Evolutionary conservation across 2,113 vertebrate species (phyloP), one percentile per base, ranked within the genome.

Genomic region (Eurystomus gularis): DNA sequence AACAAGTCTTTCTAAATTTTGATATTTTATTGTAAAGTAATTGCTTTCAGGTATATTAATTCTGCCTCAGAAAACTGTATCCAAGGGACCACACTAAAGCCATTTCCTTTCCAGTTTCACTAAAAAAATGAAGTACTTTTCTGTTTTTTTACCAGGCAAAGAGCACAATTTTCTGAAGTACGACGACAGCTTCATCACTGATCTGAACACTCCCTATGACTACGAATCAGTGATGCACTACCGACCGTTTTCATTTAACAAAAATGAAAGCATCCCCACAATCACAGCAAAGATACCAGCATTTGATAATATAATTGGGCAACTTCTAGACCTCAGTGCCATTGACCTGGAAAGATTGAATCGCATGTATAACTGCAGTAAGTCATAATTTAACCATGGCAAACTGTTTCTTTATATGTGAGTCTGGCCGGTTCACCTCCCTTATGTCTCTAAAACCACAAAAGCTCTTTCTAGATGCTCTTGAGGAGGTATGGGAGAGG

Each of bases 141-240:
- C 76, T 46, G 18, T 86, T 97, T 25, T 93, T 75, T 95, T 72
- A 78, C 82, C 95, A 99, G 99, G 80, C 57, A 82, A 61, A 28
- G 65, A 98, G 39, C 98, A 99, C 93, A 99, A 99, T 93, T 99
- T 99, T 93, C 83, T 96, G 12, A 99, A 97, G 88, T 99, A 99
- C 0, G 57, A 98, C 5, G 99, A 99, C 19, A 85, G 42, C 57
- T 97, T 33, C 76, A 98, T 99, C 97, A 99, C 98, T 9, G 99
- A 99, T 86, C 98, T 99, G 95, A 99, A 99, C 96, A 99, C 99
- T 0, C 97, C 99, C 2, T 99, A 99, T 19, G 99, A 99, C 96
- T 99, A 99, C 0, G 99, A 99, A 89, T 99, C 99, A 10, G 0
- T 99, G 90, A 99, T 99, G 99, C 99, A 99, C 87, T 99, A 99